phyloP scores from a whole-genome alignment of 2,113 vertebrate genomes.

The Oreotrochilus melanogaster region DNA sequence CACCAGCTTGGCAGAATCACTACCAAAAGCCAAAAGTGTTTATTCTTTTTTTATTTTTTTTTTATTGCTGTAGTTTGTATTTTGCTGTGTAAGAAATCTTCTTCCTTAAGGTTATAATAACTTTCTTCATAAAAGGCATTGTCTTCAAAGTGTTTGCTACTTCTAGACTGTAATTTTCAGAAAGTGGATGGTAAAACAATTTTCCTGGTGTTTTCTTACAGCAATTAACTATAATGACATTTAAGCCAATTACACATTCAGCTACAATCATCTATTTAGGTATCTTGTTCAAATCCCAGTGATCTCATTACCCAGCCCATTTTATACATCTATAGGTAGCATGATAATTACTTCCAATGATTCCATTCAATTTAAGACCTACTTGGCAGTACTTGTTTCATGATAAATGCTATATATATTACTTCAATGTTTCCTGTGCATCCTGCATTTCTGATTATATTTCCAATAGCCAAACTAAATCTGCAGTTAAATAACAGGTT shows the following conservation, averaged over 20 bases:
- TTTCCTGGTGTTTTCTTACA: neutral
- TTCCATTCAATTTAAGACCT: neutral
- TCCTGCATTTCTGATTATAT: neutral
- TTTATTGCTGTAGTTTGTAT: neutral
- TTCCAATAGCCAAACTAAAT: neutral
- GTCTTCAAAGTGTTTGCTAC: neutral
- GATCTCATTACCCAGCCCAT: neutral
- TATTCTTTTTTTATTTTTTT: neutral
- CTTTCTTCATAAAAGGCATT: neutral
- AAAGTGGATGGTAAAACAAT: neutral
- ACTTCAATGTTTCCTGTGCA: neutral
- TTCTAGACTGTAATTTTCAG: constrained; percentile 21
- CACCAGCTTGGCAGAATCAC: neutral
- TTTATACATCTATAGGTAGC: neutral
- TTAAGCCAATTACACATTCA: neutral
- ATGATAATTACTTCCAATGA: neutral
- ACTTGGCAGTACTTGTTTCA: neutral
- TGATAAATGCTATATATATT: neutral
- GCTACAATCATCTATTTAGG: neutral
- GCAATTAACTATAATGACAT: constrained; percentile 21
- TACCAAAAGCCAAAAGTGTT: neutral
- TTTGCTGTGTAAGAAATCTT: constrained; percentile 9
- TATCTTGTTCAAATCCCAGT: neutral
- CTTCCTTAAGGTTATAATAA: neutral
- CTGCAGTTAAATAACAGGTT: no score